phyloP scores from a whole-genome alignment of 2,888 invertebrate genomes.

The Lydus trimaculatus region DNA sequence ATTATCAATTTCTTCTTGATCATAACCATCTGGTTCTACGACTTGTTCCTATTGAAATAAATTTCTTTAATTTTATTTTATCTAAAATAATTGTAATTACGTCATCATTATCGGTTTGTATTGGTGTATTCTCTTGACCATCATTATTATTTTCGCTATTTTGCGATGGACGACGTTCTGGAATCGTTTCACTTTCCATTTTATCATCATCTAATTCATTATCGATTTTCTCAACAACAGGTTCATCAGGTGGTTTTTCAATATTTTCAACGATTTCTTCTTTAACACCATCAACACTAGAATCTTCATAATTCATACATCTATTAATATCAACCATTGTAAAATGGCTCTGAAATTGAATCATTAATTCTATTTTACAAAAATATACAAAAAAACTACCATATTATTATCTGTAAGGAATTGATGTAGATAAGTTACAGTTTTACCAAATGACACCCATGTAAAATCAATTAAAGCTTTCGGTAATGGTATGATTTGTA shows the following conservation, averaged over 20 bases:
- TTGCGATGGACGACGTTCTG: conserved; percentile 54
- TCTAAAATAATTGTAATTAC: no score
- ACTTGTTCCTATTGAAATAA: conserved; percentile 40
- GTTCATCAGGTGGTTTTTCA: conserved; percentile 20
- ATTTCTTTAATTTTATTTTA: no score
- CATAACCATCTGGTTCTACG: conserved; percentile 56
- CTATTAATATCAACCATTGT: conserved; percentile 56
- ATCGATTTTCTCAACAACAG: conserved; percentile 35
- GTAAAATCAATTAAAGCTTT: conserved; percentile 67
- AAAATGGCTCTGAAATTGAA: conserved; percentile 53
- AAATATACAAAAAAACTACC: conserved; percentile 42
- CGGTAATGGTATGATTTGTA: conserved; percentile 67
- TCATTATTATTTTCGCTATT: conserved; percentile 54
- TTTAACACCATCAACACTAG: not conserved
- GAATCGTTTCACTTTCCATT: conserved; percentile 49
- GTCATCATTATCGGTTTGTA: conserved; percentile 58
- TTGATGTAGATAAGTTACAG: conserved; percentile 70
- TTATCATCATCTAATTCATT: conserved; percentile 58
- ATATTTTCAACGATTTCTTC: conserved; percentile 29
- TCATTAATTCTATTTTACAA: not conserved
- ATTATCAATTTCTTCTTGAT: conserved; percentile 54
- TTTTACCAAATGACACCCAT: conserved; percentile 73
- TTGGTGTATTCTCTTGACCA: conserved; percentile 52
- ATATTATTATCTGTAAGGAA: conserved; percentile 69
- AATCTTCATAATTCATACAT: conserved; percentile 51